phyloP scores from a whole-genome alignment of 2,888 invertebrate species.

The Drosophila neoperkinsi region DNA sequence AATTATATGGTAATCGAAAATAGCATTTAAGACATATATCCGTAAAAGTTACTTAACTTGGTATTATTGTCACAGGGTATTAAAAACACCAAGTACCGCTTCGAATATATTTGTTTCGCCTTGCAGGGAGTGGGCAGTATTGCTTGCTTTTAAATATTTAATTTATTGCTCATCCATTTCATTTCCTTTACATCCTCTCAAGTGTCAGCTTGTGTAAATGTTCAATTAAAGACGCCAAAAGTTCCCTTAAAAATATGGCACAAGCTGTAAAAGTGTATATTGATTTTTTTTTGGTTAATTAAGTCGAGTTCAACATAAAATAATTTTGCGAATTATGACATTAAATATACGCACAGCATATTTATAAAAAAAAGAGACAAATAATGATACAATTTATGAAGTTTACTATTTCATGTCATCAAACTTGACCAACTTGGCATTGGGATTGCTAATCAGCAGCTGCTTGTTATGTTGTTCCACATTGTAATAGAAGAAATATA shows the following conservation, averaged over 20 bases:
- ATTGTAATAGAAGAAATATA: conserved; percentile 90
- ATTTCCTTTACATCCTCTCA: conserved; percentile 46
- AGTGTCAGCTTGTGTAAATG: conserved; percentile 59
- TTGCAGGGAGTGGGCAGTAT: conserved; percentile 9
- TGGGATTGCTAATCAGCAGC: conserved; percentile 58
- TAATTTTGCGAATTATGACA: neutral
- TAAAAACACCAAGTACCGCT: neutral
- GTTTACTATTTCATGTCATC: conserved; percentile 58
- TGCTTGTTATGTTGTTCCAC: conserved; percentile 84
- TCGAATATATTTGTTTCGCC: neutral
- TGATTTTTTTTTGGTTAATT: conserved; percentile 42
- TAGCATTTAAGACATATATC: neutral
- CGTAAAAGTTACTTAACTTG: neutral
- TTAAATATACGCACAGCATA: conserved; percentile 28
- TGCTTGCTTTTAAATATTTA: conserved; percentile 24
- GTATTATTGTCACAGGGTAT: neutral
- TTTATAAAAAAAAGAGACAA: conserved; percentile 21
- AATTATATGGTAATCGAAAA: neutral
- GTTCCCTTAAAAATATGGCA: neutral
- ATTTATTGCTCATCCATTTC: conserved; percentile 30
- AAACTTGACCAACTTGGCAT: conserved; percentile 40
- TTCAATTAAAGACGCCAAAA: conserved; percentile 31
- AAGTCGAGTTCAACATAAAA: neutral
- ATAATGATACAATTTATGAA: neutral
- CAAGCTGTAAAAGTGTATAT: conserved; percentile 29